These are phyloP conservation scores for Heliconius ismenius DNA, from an alignment of 2,888 invertebrate species.

Conservation along the genomic window DNA sequence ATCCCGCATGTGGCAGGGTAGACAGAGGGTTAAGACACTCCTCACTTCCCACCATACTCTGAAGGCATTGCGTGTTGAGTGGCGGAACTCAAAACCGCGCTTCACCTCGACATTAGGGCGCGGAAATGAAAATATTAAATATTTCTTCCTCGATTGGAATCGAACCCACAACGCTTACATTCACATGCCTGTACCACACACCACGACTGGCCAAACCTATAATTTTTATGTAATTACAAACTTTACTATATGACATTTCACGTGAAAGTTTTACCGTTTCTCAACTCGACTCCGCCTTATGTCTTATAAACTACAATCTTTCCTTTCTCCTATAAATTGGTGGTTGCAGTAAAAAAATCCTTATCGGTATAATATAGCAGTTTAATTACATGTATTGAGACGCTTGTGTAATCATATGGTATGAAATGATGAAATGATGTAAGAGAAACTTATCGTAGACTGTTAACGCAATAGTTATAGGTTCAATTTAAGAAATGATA, in stretches of 20 bases:
- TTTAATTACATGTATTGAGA: slow-evolving; percentile 14
- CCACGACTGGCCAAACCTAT: too few relatives aligned
- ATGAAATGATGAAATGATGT: neutral
- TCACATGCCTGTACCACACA: too few relatives aligned
- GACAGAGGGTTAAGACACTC: too few relatives aligned
- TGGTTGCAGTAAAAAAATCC: slow-evolving; percentile 17
- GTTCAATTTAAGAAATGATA: too few relatives aligned
- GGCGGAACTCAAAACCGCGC: neutral
- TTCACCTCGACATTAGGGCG: neutral
- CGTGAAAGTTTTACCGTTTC: slow-evolving; percentile 6
- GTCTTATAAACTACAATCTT: slow-evolving; percentile 5
- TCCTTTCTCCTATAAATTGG: slow-evolving; percentile 13
- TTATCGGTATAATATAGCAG: neutral
- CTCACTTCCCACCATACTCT: neutral
- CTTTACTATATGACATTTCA: neutral
- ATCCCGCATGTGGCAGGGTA: too few relatives aligned
- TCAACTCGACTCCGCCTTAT: neutral
- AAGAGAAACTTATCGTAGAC: neutral
- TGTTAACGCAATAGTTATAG: too few relatives aligned
- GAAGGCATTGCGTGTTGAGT: neutral
- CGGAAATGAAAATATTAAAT: neutral
- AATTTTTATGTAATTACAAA: slow-evolving; percentile 5
- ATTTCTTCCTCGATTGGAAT: neutral
- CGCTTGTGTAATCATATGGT: neutral
- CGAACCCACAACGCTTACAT: too few relatives aligned